These are phyloP conservation scores for Oryzias javanicus DNA, from an alignment of 2,113 vertebrate species.

Conservation along the genomic window DNA sequence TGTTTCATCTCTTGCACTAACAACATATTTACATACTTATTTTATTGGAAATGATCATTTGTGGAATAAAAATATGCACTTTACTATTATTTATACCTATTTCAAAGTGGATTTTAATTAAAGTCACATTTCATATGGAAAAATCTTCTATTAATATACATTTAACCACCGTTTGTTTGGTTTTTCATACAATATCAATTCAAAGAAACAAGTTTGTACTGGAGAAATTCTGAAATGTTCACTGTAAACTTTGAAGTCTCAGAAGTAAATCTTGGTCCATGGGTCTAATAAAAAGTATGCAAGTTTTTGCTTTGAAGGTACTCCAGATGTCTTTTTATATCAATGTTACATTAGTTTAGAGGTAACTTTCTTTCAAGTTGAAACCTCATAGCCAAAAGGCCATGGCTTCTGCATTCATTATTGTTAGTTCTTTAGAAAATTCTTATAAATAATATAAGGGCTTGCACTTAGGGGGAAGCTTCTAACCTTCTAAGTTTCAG, in stretches of 20 bases:
- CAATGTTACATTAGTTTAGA: conserved; percentile 72
- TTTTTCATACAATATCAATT: background rate
- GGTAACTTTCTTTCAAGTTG: conserved; percentile 75
- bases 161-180: too few species aligned
- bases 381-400: conserved; percentile 71
- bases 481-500: conserved; percentile 42
- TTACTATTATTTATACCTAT: too few species aligned
- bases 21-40: background rate
- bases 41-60: too few species aligned
- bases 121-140: too few species aligned
- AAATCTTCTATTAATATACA: too few species aligned
- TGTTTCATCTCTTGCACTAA: background rate
- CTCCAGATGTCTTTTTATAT: conserved; percentile 73
- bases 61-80: too few species aligned
- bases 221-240: conserved; percentile 63
- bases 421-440: conserved; percentile 66
- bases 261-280: conserved; percentile 64
- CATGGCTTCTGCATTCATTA: conserved; percentile 71
- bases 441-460: conserved; percentile 66
- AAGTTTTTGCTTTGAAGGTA: conserved; percentile 75
- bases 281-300: conserved; percentile 76
- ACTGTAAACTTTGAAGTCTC: conserved; percentile 73
- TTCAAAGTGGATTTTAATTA: too few species aligned
- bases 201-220: conserved; percentile 31
- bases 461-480: conserved; percentile 50